Conservation (phyloP, 64 coral and sea anemone species). For the Montipora sp. region DNA sequence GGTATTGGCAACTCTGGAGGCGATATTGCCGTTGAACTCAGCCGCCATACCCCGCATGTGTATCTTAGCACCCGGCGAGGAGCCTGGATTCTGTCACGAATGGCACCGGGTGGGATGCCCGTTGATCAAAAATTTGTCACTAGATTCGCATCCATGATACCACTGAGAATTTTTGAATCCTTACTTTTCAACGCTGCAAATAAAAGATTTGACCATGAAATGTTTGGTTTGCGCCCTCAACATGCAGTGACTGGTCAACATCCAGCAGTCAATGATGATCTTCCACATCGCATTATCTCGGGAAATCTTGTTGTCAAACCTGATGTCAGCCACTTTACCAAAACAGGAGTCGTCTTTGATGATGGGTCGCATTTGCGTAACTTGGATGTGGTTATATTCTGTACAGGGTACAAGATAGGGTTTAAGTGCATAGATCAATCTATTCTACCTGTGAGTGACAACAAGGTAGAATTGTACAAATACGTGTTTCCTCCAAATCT, state of each 20-base stretch:
- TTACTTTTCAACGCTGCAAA: conserved; percentile 23
- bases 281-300: conserved; percentile 74
- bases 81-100: conserved; percentile 87
- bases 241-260: conserved; percentile 73
- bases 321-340: conserved; percentile 77
- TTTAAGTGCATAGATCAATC: conserved; percentile 83
- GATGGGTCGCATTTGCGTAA: conserved; percentile 51
- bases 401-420: conserved; percentile 86
- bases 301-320: conserved; percentile 78
- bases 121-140: conserved; percentile 38
- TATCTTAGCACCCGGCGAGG: conserved; percentile 95
- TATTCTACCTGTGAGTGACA: conserved; percentile 56
- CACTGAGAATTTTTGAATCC: neutral
- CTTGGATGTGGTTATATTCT: conserved; percentile 92
- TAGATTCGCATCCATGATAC: conserved; percentile 12
- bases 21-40: conserved; percentile 90
- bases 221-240: conserved; percentile 55
- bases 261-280: conserved; percentile 86
- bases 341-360: conserved; percentile 82
- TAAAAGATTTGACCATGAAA: conserved; percentile 69
- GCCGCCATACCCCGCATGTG: conserved; percentile 73
- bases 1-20: conserved; percentile 93
- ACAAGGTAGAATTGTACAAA: conserved; percentile 91
- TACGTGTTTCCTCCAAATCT: conserved; percentile 87
- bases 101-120: conserved; percentile 66